phyloP scores from a whole-genome alignment of 1,140 invertebrate species.

The Helicorthomorpha holstii region DNA sequence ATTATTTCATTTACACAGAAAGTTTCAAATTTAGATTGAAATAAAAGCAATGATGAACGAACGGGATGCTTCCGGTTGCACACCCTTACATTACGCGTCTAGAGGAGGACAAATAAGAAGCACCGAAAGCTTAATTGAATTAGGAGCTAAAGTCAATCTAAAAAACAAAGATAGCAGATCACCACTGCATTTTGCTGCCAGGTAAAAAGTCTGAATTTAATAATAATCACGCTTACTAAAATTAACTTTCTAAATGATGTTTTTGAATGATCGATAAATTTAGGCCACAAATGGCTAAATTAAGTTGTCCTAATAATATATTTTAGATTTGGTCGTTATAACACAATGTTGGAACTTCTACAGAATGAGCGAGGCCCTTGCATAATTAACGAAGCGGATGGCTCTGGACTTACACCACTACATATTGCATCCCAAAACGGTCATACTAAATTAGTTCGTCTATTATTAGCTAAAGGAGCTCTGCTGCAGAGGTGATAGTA shows the following conservation, averaged over 20 bases:
- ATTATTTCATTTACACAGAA: neutral
- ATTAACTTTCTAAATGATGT: no score
- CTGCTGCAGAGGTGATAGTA: conserved; percentile 37
- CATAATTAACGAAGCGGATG: conserved; percentile 68
- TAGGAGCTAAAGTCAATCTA: conserved; percentile 63
- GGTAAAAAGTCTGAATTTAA: conserved; percentile 37
- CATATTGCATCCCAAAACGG: conserved; percentile 63
- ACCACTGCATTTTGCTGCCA: conserved; percentile 73
- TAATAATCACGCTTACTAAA: no score
- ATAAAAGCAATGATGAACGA: conserved; percentile 47
- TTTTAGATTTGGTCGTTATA: conserved; percentile 60
- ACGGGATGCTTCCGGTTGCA: conserved; percentile 64
- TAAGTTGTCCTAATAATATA: neutral
- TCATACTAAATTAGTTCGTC: conserved; percentile 59
- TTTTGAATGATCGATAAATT: no score
- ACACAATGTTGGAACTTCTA: conserved; percentile 58
- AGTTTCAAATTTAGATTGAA: conserved; percentile 4
- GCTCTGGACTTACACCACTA: conserved; percentile 54
- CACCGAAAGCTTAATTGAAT: conserved; percentile 53
- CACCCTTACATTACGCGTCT: conserved; percentile 71
- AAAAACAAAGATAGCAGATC: conserved; percentile 81
- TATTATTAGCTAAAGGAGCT: conserved; percentile 62
- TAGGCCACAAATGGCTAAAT: neutral
- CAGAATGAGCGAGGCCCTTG: conserved; percentile 63
- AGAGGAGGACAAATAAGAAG: conserved; percentile 61